These are phyloP conservation scores for Takifugu bimaculatus DNA, from an alignment of 2,113 vertebrate genomes.

Conservation along the genomic window DNA sequence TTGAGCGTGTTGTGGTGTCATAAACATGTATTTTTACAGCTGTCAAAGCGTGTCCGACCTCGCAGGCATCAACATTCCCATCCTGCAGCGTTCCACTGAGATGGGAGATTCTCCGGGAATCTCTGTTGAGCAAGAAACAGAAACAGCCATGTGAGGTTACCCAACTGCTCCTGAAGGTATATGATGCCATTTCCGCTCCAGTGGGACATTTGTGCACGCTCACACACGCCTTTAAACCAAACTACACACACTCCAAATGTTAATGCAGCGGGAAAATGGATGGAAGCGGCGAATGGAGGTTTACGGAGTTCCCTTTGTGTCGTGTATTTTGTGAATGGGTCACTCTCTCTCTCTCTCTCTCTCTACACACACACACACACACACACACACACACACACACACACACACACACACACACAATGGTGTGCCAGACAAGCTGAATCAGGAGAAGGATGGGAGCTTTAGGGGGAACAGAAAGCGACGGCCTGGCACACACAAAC, in stretches of 20 bases:
- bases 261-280: too few relatives aligned
- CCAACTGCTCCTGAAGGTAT: conserved; percentile 34
- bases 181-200: conserved; percentile 1
- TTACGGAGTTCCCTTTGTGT: conserved; percentile 41
- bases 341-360: not conserved
- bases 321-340: conserved; percentile 61
- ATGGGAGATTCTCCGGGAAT: conserved; percentile 47
- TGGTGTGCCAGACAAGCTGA: conserved; percentile 32
- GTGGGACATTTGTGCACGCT: conserved; percentile 20
- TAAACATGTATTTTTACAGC: too few relatives aligned
- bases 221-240: not conserved
- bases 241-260: not conserved
- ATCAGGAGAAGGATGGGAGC: conserved; percentile 38
- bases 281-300: too few relatives aligned
- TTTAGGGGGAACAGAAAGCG: conserved; percentile 21
- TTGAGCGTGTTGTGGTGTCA: too few relatives aligned
- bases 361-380: too few relatives aligned
- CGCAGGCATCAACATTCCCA: too few relatives aligned
- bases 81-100: conserved; percentile 1
- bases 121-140: conserved; percentile 28
- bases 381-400: too few relatives aligned
- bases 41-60: too few relatives aligned
- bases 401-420: conserved; percentile 28
- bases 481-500: conserved; percentile 20
- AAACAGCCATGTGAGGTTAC: conserved; percentile 42